Conservation (phyloP, 1,140 invertebrate genomes). For the Drosophila trapezifrons region DNA sequence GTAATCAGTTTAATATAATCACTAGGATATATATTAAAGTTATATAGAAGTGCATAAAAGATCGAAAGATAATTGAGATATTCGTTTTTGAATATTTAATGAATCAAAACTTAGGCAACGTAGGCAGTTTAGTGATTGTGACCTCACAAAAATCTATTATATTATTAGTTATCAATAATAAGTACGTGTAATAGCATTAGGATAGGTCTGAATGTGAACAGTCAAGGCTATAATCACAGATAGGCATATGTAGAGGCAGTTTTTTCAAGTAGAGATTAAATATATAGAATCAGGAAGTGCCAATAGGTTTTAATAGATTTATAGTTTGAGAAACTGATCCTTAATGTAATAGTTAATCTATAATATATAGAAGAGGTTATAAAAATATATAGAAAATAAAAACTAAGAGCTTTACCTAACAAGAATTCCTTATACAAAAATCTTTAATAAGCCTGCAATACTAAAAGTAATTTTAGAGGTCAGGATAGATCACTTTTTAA, state of each 20-base stretch:
- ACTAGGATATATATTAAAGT: too few species aligned
- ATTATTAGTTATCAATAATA: neutral
- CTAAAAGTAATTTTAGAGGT: too few species aligned
- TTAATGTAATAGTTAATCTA: too few species aligned
- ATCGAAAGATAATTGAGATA: neutral
- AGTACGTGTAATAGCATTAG: conserved; percentile 3
- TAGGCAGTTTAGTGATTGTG: neutral
- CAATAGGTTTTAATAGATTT: neutral
- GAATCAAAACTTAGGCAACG: neutral
- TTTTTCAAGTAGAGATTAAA: neutral
- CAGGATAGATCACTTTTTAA: too few species aligned
- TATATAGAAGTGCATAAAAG: neutral
- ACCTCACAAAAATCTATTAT: too few species aligned
- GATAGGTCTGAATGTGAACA: conserved; percentile 4
- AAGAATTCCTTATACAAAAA: too few species aligned
- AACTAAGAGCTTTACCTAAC: too few species aligned
- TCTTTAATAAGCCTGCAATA: too few species aligned
- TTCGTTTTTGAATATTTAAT: neutral
- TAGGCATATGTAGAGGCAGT: conserved; percentile 1
- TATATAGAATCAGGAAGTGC: neutral
- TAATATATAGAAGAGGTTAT: too few species aligned
- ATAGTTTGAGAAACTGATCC: neutral
- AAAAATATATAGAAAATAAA: too few species aligned
- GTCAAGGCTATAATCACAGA: neutral
- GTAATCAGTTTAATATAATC: too few species aligned